These are phyloP conservation scores for Aptenodytes patagonicus DNA, from an alignment of 2,113 vertebrate species.

Conservation along the genomic window DNA sequence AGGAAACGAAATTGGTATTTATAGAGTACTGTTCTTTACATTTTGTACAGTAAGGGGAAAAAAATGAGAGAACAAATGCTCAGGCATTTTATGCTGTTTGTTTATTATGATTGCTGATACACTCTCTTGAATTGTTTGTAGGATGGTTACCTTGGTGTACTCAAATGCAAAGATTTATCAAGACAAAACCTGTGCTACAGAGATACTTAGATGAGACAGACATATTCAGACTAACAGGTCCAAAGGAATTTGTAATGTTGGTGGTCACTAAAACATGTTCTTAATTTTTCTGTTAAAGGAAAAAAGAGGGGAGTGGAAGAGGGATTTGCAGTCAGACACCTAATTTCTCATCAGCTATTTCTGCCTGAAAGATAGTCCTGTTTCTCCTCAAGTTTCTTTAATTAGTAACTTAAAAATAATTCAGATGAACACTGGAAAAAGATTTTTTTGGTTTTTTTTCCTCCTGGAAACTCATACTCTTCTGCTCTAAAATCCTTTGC, in stretches of 20 bases:
- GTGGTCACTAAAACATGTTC: not conserved
- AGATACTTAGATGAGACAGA: not conserved
- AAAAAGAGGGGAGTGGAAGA: not conserved
- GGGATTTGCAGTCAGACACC: not conserved
- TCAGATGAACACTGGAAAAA: not conserved
- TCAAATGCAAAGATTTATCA: not conserved
- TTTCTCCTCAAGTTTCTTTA: not conserved
- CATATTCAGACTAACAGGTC: not conserved
- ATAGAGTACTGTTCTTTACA: not conserved
- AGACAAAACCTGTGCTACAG: not conserved
- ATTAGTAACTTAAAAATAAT: not conserved
- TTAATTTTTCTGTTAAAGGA: not conserved
- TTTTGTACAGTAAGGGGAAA: not conserved
- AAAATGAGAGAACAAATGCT: not conserved
- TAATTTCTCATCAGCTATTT: not conserved
- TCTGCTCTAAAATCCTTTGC: not conserved
- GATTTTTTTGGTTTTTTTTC: accelerated
- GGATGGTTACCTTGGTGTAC: not conserved
- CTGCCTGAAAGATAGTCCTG: not conserved
- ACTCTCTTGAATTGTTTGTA: not conserved
- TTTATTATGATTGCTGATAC: not conserved
- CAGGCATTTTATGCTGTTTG: not conserved
- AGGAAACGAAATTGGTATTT: not conserved
- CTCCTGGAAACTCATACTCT: not conserved
- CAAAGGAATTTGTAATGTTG: not conserved